These are phyloP conservation scores for Nomada fucata DNA, from an alignment of 2,888 invertebrate genomes.

Conservation along the genomic window DNA sequence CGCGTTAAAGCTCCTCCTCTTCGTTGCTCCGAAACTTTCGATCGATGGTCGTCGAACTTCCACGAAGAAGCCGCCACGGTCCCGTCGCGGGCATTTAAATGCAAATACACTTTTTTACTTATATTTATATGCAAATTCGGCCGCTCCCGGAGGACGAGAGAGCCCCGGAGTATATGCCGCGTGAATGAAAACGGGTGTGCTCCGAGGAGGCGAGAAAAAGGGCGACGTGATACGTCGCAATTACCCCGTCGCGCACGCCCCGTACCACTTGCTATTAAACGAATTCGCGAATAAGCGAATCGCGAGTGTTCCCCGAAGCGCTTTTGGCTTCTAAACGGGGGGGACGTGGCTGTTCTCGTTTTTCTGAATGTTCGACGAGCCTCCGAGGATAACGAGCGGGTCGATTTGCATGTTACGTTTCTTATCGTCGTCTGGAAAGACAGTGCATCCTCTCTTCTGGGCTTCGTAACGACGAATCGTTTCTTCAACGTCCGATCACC, in stretches of 20 bases:
- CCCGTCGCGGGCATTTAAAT: slow-evolving; percentile 67
- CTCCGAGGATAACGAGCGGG: slow-evolving; percentile 6
- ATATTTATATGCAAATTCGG: slow-evolving; percentile 79
- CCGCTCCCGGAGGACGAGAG: slow-evolving; percentile 58
- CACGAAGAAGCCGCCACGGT: slow-evolving; percentile 11
- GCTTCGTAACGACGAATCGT: slow-evolving; percentile 16
- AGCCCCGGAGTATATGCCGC: slow-evolving; percentile 16
- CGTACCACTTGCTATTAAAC: slow-evolving; percentile 8
- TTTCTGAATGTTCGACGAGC: background rate
- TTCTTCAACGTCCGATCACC: slow-evolving; percentile 40
- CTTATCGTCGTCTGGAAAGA: slow-evolving; percentile 51
- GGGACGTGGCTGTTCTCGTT: background rate
- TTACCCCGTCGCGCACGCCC: slow-evolving; percentile 37
- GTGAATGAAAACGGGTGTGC: slow-evolving; percentile 40
- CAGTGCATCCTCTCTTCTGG: slow-evolving; percentile 49
- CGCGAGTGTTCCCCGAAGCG: background rate
- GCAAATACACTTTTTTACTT: slow-evolving; percentile 73
- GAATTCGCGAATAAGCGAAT: slow-evolving; percentile 27
- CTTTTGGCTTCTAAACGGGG: background rate
- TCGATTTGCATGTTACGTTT: slow-evolving; percentile 30
- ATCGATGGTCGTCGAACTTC: slow-evolving; percentile 55
- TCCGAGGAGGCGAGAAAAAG: slow-evolving; percentile 44
- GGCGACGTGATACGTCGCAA: slow-evolving; percentile 41
- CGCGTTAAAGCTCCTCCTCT: slow-evolving; percentile 19
- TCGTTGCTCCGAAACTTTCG: slow-evolving; percentile 30